These are phyloP conservation scores for Darwinula stevensoni DNA, from an alignment of 2,888 invertebrate species.

Conservation along the genomic window DNA sequence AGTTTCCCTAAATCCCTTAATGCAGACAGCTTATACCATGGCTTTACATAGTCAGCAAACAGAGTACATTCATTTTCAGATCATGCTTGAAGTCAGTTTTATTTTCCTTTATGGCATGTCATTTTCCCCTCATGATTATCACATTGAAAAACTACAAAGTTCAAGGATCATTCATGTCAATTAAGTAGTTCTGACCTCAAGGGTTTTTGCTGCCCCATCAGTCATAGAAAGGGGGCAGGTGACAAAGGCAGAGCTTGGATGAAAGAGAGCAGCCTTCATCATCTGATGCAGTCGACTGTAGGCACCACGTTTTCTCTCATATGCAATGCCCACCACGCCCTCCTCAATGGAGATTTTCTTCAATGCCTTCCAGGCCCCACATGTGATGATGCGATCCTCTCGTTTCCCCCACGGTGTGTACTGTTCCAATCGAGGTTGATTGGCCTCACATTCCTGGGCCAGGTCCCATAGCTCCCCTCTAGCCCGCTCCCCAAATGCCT, in stretches of 20 bases:
- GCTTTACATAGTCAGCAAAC: too few relatives aligned
- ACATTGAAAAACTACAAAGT: too few relatives aligned
- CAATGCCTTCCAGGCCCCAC: conserved; percentile 21
- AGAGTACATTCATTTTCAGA: too few relatives aligned
- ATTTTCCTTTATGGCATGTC: too few relatives aligned
- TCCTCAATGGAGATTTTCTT: conserved; percentile 23
- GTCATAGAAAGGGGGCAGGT: conserved; percentile 27
- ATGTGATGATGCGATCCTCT: conserved; percentile 20
- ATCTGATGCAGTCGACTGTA: conserved; percentile 20
- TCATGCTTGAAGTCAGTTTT: too few relatives aligned
- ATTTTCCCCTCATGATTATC: too few relatives aligned
- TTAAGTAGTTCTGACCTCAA: conserved; percentile 15
- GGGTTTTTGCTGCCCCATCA: conserved; percentile 24
- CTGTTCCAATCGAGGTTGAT: conserved; percentile 19
- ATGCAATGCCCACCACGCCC: conserved; percentile 21
- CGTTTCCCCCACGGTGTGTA: conserved; percentile 23
- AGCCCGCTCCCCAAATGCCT: conserved; percentile 20
- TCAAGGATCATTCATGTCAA: too few relatives aligned
- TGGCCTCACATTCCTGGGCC: conserved; percentile 18
- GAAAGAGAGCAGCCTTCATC: conserved; percentile 21
- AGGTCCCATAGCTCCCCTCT: conserved; percentile 19
- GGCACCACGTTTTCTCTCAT: conserved; percentile 16
- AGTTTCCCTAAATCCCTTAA: too few relatives aligned
- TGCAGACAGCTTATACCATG: too few relatives aligned
- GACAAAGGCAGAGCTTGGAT: conserved; percentile 22